Conservation (phyloP, 2,113 vertebrate genomes). For the Ahaetulla prasina region DNA sequence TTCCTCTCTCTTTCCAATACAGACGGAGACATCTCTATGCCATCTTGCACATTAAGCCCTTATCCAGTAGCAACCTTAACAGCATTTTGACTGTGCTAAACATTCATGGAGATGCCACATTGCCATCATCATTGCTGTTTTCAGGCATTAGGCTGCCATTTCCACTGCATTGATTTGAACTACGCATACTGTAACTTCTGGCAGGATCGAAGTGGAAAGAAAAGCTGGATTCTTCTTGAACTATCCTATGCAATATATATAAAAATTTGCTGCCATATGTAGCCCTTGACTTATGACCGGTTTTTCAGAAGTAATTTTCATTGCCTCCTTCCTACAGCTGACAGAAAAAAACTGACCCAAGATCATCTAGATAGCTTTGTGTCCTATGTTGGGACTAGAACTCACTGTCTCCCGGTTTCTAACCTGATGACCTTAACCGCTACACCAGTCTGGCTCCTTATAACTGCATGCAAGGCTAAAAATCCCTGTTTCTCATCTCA, state of each 20-base stretch:
- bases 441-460: not conserved
- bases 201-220: not conserved
- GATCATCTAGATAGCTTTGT: not conserved
- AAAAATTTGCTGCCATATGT: not conserved
- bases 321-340: not conserved
- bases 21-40: conserved; percentile 79
- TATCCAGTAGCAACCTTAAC: conserved; percentile 65
- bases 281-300: not conserved
- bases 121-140: conserved; percentile 39
- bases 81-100: conserved; percentile 72
- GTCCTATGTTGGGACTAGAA: not conserved
- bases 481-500: not conserved
- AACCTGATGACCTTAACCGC: not conserved
- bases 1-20: conserved; percentile 11
- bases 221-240: not conserved
- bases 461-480: not conserved
- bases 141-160: conserved; percentile 54
- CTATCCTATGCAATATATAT: not conserved
- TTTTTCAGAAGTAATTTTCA: not conserved
- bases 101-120: not conserved
- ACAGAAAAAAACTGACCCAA: not conserved
- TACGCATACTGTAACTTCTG: not conserved
- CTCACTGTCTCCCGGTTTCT: not conserved
- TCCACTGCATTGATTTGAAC: not conserved
- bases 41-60: conserved; percentile 78